A percentile compares a stretch with the other conserved stretches of the same genome.
phyloP scores from a whole-genome alignment of 2,113 vertebrate genomes.

The Myanophis thanlyinensis region DNA sequence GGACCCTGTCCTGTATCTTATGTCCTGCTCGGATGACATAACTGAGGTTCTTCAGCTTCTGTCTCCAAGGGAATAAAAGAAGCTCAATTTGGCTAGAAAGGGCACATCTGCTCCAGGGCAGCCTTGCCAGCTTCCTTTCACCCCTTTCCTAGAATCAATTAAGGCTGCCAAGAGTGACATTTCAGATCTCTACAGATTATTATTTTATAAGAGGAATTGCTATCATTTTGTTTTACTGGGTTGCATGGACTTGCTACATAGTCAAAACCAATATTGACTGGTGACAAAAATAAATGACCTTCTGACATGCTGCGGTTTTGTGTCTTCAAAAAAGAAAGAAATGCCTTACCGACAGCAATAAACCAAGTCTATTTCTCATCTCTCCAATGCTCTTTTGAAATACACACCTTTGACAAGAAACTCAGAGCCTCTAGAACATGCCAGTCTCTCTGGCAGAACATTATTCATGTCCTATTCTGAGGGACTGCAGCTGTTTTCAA shows the following conservation, averaged over 20 bases:
- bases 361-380: not conserved
- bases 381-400: not conserved
- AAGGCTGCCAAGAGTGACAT: not conserved
- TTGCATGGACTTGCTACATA: not conserved
- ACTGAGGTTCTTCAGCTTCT: not conserved
- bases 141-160: not conserved
- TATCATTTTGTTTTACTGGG: not conserved
- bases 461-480: constrained; percentile 27
- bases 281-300: constrained; percentile 5
- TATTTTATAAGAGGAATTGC: not conserved
- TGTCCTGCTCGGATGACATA: not conserved
- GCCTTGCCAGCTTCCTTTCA: not conserved
- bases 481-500: constrained; percentile 33
- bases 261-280: not conserved
- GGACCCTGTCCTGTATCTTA: not conserved
- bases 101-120: not conserved
- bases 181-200: not conserved
- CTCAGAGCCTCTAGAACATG: not conserved
- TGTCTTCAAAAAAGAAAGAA: not conserved
- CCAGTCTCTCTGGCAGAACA: not conserved
- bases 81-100: not conserved
- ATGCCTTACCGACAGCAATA: not conserved
- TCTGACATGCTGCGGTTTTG: not conserved
- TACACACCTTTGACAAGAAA: not conserved
- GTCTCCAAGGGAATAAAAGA: not conserved